These are phyloP conservation scores for Ectobius pallidus DNA, from an alignment of 2,888 invertebrate genomes.

Conservation along the genomic window DNA sequence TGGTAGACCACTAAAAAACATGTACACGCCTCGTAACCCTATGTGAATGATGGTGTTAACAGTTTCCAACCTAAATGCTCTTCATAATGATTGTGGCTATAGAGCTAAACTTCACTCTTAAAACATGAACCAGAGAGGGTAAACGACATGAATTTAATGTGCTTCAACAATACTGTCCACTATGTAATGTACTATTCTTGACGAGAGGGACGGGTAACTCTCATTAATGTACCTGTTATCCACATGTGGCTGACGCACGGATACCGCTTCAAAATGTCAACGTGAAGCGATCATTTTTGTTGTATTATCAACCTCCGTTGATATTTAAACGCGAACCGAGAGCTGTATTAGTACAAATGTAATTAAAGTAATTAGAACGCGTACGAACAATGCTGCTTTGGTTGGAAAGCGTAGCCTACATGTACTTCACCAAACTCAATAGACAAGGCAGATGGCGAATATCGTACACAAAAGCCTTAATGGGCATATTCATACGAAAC, in stretches of 20 bases:
- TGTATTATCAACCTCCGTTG: not conserved
- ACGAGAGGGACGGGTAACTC: not conserved
- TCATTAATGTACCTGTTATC: not conserved
- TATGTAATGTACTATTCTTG: not conserved
- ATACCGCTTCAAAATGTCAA: not conserved
- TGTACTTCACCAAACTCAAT: too few species aligned
- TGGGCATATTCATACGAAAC: too few species aligned
- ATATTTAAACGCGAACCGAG: not conserved
- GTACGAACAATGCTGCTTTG: not conserved
- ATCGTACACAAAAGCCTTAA: too few species aligned
- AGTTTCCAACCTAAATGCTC: too few species aligned
- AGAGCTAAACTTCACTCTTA: too few species aligned
- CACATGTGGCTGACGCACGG: not conserved
- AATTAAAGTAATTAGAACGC: conserved; percentile 16
- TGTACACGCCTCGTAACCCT: too few species aligned
- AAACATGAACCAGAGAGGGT: too few species aligned
- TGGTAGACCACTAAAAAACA: too few species aligned
- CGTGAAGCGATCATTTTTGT: not conserved
- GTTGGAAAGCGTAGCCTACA: too few species aligned
- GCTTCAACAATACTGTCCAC: conserved; percentile 4
- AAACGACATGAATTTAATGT: not conserved
- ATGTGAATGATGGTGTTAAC: too few species aligned
- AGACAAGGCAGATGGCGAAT: too few species aligned
- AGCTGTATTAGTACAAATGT: conserved; percentile 27
- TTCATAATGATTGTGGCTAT: too few species aligned